Evolutionary conservation across 2,113 vertebrate species (phyloP), one percentile per base, ranked within the genome.

Genomic region (Opisthocomus hoazin): DNA sequence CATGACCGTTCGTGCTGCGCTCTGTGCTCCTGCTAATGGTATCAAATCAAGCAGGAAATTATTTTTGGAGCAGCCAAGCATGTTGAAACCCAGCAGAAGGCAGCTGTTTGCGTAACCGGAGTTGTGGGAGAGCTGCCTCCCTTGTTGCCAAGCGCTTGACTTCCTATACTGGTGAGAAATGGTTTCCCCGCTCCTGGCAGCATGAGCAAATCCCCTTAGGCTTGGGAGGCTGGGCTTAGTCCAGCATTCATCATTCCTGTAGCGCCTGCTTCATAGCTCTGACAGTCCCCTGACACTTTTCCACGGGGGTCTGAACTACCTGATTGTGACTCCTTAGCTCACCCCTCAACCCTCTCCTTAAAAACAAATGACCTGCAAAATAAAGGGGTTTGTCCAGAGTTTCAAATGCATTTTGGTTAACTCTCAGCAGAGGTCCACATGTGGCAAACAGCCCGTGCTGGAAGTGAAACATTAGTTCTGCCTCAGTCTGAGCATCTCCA

Each of bases 1-100:
- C 36, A 11, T 57, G 57, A 18, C 54, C 0, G 0, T 76, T 91
- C 11, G 0, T 22, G 36, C 83, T 71, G 83, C 1, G 1, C 64
- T 51, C 85, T 34, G 6, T 34, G 76, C 86, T 92, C 36, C 90
- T 91, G 92, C 81, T 92, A 96, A 91, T 94, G 89, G 45, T 96
- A 91, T 94, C 92, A 96, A 87, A 94, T 94, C 95, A 87, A 77
- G 89, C 94, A 96, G 96, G 96, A 97, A 97, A 97, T 97, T 96
- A 96, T 96, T 97, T 97, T 96, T 97, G 96, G 95, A 96, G 91
- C 87, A 48, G 66, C 3, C 19, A 53, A 92, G 91, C 94, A 89
- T 95, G 95, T 96, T 96, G 96, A 95, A 97, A 95, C 92, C 77
- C 84, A 89, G 87, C 94, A 95, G 96, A 95, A 96, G 84, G 96